Percentiles rank a stretch among this genome's conserved stretches.
phyloP scores from a whole-genome alignment of 2,113 vertebrate genomes.

The Calidris pugnax region DNA sequence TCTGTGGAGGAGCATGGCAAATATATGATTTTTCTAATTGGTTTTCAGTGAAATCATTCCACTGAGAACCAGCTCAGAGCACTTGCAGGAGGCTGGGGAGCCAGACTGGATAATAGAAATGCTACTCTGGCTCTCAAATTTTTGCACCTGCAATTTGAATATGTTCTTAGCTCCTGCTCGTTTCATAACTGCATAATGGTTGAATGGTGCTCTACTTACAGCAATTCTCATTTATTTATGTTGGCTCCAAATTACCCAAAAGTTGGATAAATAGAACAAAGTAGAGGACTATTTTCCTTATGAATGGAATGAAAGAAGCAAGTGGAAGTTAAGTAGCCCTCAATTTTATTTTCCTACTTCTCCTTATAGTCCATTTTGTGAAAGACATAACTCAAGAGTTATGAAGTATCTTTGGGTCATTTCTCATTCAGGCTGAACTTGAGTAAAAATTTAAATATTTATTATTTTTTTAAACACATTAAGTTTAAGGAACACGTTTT shows the following conservation, averaged over 20 bases:
- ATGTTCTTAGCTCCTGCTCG: not conserved
- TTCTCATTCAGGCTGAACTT: not conserved
- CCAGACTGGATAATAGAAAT: constrained; percentile 1
- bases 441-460: not conserved
- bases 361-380: not conserved
- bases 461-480: not conserved
- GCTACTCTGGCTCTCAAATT: not conserved
- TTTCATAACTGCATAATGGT: not conserved
- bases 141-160: constrained; percentile 39
- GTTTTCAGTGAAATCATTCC: constrained; percentile 58
- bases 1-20: not conserved
- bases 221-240: constrained; percentile 29
- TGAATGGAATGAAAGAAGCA: constrained; percentile 6
- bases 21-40: constrained; percentile 49
- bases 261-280: not conserved
- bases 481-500: constrained; percentile 2
- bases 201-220: not conserved
- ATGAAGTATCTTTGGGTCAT: not conserved
- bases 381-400: not conserved
- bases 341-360: not conserved
- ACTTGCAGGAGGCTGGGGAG: not conserved
- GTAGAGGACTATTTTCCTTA: not conserved
- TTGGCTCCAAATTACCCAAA: not conserved
- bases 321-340: constrained; percentile 5
- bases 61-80: not conserved